These are phyloP conservation scores for Zeuzera pyrina DNA, from an alignment of 2,888 invertebrate species.

Conservation along the genomic window DNA sequence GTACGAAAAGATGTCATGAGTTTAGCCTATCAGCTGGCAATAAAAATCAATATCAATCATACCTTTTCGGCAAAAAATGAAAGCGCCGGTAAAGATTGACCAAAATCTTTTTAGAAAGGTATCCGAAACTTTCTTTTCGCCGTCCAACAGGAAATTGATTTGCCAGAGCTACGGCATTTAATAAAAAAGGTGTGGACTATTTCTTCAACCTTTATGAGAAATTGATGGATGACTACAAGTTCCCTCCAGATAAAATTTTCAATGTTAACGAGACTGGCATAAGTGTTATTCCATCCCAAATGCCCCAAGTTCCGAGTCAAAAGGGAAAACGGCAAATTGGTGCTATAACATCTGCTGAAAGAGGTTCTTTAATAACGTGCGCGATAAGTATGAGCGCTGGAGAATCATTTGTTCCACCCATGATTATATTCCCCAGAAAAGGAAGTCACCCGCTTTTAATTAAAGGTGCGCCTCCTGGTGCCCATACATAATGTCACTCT, in stretches of 20 bases:
- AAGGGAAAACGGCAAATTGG: conserved; percentile 30
- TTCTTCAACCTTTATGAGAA: conserved; percentile 2
- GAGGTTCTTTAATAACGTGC: conserved; percentile 21
- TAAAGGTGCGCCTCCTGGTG: conserved; percentile 17
- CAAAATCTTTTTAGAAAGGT: conserved; percentile 1
- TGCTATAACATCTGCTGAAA: conserved; percentile 27
- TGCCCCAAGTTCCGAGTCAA: conserved; percentile 21
- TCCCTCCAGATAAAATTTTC: conserved; percentile 20
- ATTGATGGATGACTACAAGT: conserved; percentile 1
- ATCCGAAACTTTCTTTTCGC: conserved; percentile 1
- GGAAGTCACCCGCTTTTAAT: conserved; percentile 12
- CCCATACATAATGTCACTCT: conserved; percentile 12
- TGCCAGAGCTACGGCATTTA: conserved; percentile 1
- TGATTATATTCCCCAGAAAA: conserved; percentile 21
- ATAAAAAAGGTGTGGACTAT: conserved; percentile 2
- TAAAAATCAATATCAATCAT: no score
- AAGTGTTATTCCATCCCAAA: conserved; percentile 24
- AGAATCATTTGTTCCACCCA: conserved; percentile 18
- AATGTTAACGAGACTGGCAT: conserved; percentile 39
- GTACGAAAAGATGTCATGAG: no score
- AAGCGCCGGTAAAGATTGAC: conserved; percentile 1
- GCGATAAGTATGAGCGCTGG: conserved; percentile 18
- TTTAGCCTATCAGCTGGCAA: no score
- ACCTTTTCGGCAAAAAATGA: no score
- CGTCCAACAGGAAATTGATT: conserved; percentile 1